Evolutionary conservation across 2,113 vertebrate genomes (phyloP).

Genomic region (Pygoscelis antarcticus): DNA sequence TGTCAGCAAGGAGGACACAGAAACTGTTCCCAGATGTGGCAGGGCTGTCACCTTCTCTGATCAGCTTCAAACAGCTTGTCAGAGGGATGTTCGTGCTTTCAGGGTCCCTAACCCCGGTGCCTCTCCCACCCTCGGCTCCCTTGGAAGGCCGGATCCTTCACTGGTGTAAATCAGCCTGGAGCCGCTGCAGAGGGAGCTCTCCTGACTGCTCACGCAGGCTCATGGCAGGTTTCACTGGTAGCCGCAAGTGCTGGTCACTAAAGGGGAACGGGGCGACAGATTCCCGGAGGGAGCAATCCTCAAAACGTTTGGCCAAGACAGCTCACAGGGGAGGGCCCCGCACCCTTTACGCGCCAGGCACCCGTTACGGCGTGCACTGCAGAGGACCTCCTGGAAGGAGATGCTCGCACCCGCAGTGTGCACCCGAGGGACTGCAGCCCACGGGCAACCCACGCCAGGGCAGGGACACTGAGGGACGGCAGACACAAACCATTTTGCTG

Average conservation of each 20-base stretch:
- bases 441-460: background rate
- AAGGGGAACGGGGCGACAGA: background rate
- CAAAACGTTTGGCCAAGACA: background rate
- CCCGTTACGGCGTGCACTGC: fast-evolving
- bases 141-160: background rate
- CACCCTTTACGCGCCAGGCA: background rate
- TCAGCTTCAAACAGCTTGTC: conserved; percentile 51
- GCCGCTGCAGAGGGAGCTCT: background rate
- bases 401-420: background rate
- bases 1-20: conserved; percentile 23
- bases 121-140: background rate
- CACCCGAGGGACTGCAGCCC: background rate
- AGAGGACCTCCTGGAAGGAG: background rate
- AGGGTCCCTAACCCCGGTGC: background rate
- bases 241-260: background rate
- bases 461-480: background rate
- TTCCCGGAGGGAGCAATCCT: fast-evolving
- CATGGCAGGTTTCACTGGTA: background rate
- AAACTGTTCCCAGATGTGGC: background rate
- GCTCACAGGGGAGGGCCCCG: background rate
- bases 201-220: background rate
- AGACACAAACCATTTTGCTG: background rate
- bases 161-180: background rate
- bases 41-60: conserved; percentile 26
- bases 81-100: background rate